Base-by-base conservation (phyloP, 92 coral and sea anemone genomes). In the Porites evermanni region DNA sequence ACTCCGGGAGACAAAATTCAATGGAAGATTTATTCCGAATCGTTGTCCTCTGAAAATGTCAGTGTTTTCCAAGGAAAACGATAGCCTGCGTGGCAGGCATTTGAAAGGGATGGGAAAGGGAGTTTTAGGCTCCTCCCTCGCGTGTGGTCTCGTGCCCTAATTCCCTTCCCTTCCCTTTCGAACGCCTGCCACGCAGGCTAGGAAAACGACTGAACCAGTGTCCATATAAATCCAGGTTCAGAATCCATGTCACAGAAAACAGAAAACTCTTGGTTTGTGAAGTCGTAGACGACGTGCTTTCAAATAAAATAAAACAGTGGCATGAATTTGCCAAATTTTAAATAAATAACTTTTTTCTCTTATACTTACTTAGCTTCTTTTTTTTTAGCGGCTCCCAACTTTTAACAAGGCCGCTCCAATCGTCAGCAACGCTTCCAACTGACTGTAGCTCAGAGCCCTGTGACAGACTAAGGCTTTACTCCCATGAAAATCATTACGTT, bases 191-290 rank as follows among this genome's bases (percentile, higher is more conserved):
- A 23, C 51, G 5, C 47, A 70, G 51, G 51, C 47, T 70, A 24
- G 74, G 47, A 21, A 32, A 81, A 88, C 10, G 87, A 88, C 24
- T 81, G 84, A 2, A 88, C 61, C 64, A 88, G 16, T 7, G 81
- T 58, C 91, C 91, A 82, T 10, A 74, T 47, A 2, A 38, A 50
- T 66, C 82, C 82, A n/a, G 72, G 23, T 23, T 47, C 74, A 1
- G 86, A 75, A 1, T 75, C 38, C 21, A 81, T 24, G 87, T 83
- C 87, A 53, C 91, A 88, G 87, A 53, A 82, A 18, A 88, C 82
- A 58, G 79, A 53, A 77, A 83, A 64, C n/a, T 71, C 18, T 44
- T 79, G 12, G 56, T 64, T 29, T 0, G 18, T n/a, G 8, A n/a
- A 64, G 20, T 38, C 58, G 32, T 56, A 79, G 38, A 79, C 44